Conservation (phyloP, 2,888 invertebrate species). For the Masnerella sp. region DNA sequence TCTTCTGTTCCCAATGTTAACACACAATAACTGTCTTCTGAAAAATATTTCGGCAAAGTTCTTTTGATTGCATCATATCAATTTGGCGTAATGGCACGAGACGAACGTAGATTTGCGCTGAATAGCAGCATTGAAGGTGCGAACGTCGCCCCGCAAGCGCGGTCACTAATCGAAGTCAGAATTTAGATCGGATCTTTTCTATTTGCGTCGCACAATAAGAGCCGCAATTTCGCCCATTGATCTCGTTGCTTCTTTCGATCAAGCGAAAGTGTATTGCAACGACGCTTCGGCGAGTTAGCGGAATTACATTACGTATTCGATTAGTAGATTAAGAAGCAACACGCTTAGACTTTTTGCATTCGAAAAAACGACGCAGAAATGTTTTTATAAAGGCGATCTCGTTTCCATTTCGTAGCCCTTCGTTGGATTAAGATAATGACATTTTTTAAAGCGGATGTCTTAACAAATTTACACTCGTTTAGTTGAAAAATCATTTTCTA, state of each 20-base stretch:
- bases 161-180: slow-evolving; percentile 46
- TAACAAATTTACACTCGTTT: too few species aligned
- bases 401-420: too few species aligned
- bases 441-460: too few species aligned
- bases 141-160: too few species aligned
- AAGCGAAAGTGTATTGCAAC: slow-evolving; percentile 54
- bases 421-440: too few species aligned
- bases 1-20: slow-evolving; percentile 9
- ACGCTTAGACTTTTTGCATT: too few species aligned
- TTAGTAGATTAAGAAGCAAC: too few species aligned
- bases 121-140: slow-evolving; percentile 12
- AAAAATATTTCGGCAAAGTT: slow-evolving; percentile 10
- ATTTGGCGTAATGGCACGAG: slow-evolving; percentile 22
- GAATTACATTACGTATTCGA: slow-evolving; percentile 67
- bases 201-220: slow-evolving; percentile 27
- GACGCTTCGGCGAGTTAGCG: slow-evolving; percentile 54
- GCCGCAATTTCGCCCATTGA: slow-evolving; percentile 38
- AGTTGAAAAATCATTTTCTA: too few species aligned
- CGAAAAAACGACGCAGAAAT: slow-evolving; percentile 47
- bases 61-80: slow-evolving; percentile 31
- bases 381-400: too few species aligned
- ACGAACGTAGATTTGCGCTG: slow-evolving; percentile 4
- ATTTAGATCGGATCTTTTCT: slow-evolving; percentile 43
- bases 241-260: slow-evolving; percentile 43
- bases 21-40: slow-evolving; percentile 11